phyloP scores from a whole-genome alignment of 2,888 invertebrate species.

The Busseola fusca region DNA sequence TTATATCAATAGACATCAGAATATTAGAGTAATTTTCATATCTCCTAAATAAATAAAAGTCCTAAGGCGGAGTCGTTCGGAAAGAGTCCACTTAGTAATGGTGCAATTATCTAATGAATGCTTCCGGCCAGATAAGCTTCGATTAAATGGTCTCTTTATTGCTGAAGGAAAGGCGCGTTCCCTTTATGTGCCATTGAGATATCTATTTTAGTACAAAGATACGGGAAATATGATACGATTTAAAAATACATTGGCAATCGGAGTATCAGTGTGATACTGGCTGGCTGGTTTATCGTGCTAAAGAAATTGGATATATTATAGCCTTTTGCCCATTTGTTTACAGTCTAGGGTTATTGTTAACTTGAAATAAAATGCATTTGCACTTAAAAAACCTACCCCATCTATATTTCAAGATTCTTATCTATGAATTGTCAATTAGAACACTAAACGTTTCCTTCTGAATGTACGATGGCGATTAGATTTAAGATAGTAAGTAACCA shows the following conservation, averaged over 20 bases:
- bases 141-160: conserved; percentile 89
- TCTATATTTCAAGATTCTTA: conserved; percentile 11
- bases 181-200: conserved; percentile 86
- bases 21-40: conserved; percentile 57
- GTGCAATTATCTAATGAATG: conserved; percentile 90
- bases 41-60: conserved; percentile 67
- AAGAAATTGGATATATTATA: conserved; percentile 30
- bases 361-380: not conserved
- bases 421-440: conserved; percentile 35
- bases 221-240: conserved; percentile 67
- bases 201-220: conserved; percentile 77
- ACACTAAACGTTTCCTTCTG: conserved; percentile 29
- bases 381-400: not conserved
- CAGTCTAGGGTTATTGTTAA: not conserved
- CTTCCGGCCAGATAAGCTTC: conserved; percentile 88
- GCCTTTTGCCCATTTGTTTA: not conserved
- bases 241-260: conserved; percentile 46
- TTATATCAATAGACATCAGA: not conserved
- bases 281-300: conserved; percentile 27
- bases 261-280: conserved; percentile 23
- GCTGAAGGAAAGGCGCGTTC: conserved; percentile 86
- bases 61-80: conserved; percentile 72
- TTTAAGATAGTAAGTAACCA: conserved; percentile 60
- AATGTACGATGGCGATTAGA: conserved; percentile 54
- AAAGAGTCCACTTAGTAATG: conserved; percentile 85